phyloP scores from a whole-genome alignment of 1,140 invertebrate species.

The Plectrocnemia conspersa region DNA sequence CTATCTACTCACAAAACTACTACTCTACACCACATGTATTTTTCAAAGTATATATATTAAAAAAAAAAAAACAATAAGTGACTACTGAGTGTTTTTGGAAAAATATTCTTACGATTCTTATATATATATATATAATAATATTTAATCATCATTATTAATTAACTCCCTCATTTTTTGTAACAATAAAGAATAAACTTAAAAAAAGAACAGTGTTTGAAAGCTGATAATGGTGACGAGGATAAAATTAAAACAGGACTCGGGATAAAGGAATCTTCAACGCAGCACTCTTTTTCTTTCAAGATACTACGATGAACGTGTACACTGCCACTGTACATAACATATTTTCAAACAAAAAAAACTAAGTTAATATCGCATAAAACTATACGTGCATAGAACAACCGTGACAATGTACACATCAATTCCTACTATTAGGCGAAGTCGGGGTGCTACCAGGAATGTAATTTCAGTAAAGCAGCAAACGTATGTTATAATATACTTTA shows the following conservation, averaged over 20 bases:
- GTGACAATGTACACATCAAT: constrained; percentile 37
- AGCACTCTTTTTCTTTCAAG: constrained; percentile 8
- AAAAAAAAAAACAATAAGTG: too few species aligned
- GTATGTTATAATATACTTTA: constrained; percentile 53
- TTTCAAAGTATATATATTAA: constrained; percentile 17
- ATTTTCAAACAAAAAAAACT: background rate
- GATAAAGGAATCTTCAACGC: constrained; percentile 29
- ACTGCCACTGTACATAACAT: constrained; percentile 25
- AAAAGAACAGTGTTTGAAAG: background rate
- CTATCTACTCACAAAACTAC: constrained; percentile 30
- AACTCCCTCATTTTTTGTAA: too few species aligned
- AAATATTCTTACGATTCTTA: constrained; percentile 24
- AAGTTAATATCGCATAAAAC: background rate
- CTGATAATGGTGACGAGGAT: constrained; percentile 7
- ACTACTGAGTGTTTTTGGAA: constrained; percentile 30
- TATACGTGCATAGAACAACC: constrained; percentile 18
- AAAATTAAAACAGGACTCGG: constrained; percentile 7
- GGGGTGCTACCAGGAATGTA: constrained; percentile 55
- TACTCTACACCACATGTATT: constrained; percentile 12
- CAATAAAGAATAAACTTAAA: constrained; percentile 4
- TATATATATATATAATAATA: constrained; percentile 6
- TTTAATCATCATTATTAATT: too few species aligned
- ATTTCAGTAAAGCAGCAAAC: constrained; percentile 54
- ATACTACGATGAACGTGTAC: constrained; percentile 29
- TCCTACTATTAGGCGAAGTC: constrained; percentile 49